Conservation (phyloP, 2,797 vertebrate species). For the Picus viridis region DNA sequence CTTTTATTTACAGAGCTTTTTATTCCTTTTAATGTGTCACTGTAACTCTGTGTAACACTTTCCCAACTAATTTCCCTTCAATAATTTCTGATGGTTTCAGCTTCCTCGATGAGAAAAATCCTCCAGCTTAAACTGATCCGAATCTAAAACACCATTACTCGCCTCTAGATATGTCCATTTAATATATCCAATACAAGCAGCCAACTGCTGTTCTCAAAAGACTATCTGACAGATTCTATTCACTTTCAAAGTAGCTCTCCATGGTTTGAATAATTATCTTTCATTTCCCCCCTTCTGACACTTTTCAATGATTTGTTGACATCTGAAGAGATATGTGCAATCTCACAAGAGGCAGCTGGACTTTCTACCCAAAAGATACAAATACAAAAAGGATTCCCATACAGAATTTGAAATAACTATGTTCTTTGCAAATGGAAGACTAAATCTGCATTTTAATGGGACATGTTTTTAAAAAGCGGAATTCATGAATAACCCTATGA, state of each 20-base stretch:
- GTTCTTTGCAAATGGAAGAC: slow-evolving; percentile 75
- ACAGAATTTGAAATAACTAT: slow-evolving; percentile 80
- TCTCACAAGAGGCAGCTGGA: slow-evolving; percentile 82
- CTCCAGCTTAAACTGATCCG: slow-evolving; percentile 42
- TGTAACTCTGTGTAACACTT: background rate
- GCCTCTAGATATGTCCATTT: slow-evolving; percentile 77
- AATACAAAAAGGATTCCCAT: slow-evolving; percentile 79
- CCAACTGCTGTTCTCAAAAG: slow-evolving; percentile 81
- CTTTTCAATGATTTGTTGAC: slow-evolving; percentile 81
- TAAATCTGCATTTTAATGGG: slow-evolving; percentile 80
- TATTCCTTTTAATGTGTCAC: background rate
- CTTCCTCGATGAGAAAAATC: slow-evolving; percentile 10
- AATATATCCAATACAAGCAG: slow-evolving; percentile 74
- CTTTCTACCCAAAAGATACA: slow-evolving; percentile 74
- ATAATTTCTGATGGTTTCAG: slow-evolving; percentile 46
- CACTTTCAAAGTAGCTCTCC: slow-evolving; percentile 83
- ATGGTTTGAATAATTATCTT: slow-evolving; percentile 79
- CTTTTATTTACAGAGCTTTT: slow-evolving; percentile 39
- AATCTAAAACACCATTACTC: slow-evolving; percentile 62
- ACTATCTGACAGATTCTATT: slow-evolving; percentile 81
- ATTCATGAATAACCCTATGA: slow-evolving; percentile 66
- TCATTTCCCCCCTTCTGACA: slow-evolving; percentile 80
- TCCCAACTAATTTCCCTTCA: slow-evolving; percentile 2
- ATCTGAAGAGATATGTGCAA: slow-evolving; percentile 79
- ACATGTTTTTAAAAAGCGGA: slow-evolving; percentile 64